Evolutionary conservation across 2,888 invertebrate species (phyloP), one percentile per base, ranked within the genome.

Genomic region (Frankliniella intonsa): DNA sequence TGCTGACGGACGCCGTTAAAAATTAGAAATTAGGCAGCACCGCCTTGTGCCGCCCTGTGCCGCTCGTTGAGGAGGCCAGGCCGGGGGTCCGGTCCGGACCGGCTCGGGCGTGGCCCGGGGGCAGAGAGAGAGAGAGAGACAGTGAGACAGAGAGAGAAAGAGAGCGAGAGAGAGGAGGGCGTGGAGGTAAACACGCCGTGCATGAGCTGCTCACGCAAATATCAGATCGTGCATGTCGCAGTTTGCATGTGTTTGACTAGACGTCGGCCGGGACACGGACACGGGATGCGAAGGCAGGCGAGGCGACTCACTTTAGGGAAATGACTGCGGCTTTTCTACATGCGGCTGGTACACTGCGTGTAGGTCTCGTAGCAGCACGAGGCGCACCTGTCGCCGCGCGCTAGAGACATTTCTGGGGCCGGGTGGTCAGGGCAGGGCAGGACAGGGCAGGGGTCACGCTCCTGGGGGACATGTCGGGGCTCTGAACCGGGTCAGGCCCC

Each of bases 381-480:
- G 38, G 38, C 5, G 38, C 38, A 5, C 38, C 3, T 5, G 5
- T 38, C 3, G 2, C 38, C 38, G 2, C 38, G 38, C 38, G 38
- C 5, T 3, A 38, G 38, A 38, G 38, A 38, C 38, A 38, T 38
- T 38, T 38, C 5, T 3, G 38, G 38, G 38, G 38, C 38, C 38
- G 38, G 38, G 38, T 5, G 38, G 38, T 2, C 38, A 2, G 38
- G 38, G 38, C 38, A 3, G 38, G 38, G 38, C 38, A 38, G 69
- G 8, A 80, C 82, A 83, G 82, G 84, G 82, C 82, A 82, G 82
- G 81, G 83, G 80, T 55, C 81, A 91, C 92, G 93, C 91, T 94
- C 89, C 91, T 93, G 89, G 94, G 94, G 85, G 94, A 94, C 90
- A 93, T 94, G 90, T 94, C 93, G 86, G 55, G 55, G 55, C 19